These are phyloP conservation scores for Sesia bembeciformis DNA, from an alignment of 2,888 invertebrate species.

Conservation along the genomic window DNA sequence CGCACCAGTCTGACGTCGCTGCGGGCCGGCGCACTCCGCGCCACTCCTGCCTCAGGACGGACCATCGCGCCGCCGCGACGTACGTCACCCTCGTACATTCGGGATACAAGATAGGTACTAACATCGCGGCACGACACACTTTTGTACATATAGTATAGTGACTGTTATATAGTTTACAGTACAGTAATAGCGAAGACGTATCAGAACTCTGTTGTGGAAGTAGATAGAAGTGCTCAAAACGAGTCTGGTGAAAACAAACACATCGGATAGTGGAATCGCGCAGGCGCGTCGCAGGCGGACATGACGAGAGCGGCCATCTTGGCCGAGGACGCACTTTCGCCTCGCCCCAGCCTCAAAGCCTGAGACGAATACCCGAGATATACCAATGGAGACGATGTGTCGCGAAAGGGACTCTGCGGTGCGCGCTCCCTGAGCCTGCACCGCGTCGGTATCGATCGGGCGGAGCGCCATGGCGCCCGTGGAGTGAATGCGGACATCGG, in stretches of 20 bases:
- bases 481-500: conserved; percentile 71
- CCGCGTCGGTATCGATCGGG: conserved; percentile 66
- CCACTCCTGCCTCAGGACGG: conserved; percentile 35
- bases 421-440: conserved; percentile 59
- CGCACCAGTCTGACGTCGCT: conserved; percentile 51
- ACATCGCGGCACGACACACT: not conserved
- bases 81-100: conserved; percentile 18
- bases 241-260: conserved; percentile 65
- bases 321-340: conserved; percentile 66
- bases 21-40: conserved; percentile 47
- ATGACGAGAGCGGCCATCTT: conserved; percentile 71
- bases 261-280: conserved; percentile 50
- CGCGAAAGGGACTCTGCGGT: conserved; percentile 42
- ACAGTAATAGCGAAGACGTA: conserved; percentile 9
- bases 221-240: conserved; percentile 20
- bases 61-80: conserved; percentile 22
- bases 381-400: conserved; percentile 37
- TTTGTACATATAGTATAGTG: conserved; percentile 11
- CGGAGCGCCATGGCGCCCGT: conserved; percentile 62
- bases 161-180: conserved; percentile 24
- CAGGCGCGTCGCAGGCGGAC: conserved; percentile 62
- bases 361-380: conserved; percentile 39
- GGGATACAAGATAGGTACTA: conserved; percentile 5
- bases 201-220: conserved; percentile 15
- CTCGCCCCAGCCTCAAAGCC: conserved; percentile 64